Evolutionary conservation across 2,113 vertebrate species (phyloP), one percentile per base, ranked within the genome.

Genomic region (Muscicapa adusta): DNA sequence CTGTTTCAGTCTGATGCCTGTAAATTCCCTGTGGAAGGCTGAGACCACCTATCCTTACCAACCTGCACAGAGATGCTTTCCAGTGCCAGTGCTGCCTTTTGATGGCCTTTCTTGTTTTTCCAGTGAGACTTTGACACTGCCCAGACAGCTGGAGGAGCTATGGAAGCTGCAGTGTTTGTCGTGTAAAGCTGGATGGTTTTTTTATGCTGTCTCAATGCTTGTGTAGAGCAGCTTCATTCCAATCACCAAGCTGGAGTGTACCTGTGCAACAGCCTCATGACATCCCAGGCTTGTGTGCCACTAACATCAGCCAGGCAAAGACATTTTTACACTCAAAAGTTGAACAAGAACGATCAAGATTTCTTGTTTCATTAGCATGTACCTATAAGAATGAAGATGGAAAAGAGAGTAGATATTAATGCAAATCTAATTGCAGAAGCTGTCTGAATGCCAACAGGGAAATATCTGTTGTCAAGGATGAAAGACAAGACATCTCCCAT

Each of bases 371-470:
- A 51, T 80, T 87, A 34, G 45, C 74, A 67, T 51, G 57, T 45
- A 47, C 51, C 75, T 78, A 1, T 76, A 54, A 66, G 81, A 91
- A 57, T 54, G 33, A 45, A 53, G 65, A 53, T 28, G 33, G 17
- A 66, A 57, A 67, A 42, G 12, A 86, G 40, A 78, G 38, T 14
- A 58, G 73, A 67, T 50, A 74, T 62, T 77, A 89, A 92, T 31
- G 47, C 40, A 85, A 85, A 91, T 65, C 48, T 78, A 91, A 84
- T 74, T 84, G 57, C 66, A 83, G 79, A 42, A 87, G 28, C 51
- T n/a, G 18, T 78, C 87, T 79, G 95, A 96, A 68, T 10, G 36
- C 89, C 88, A 89, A 57, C 78, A 95, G n/a, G 87, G 76, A 97
- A 95, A 87, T 40, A 74, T 74, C 70, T 94, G 65, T 75, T 86